Evolutionary conservation across 2,888 invertebrate species (phyloP), one percentile per base, ranked within the genome.

Genomic region (Dicyrtoma fusca): DNA sequence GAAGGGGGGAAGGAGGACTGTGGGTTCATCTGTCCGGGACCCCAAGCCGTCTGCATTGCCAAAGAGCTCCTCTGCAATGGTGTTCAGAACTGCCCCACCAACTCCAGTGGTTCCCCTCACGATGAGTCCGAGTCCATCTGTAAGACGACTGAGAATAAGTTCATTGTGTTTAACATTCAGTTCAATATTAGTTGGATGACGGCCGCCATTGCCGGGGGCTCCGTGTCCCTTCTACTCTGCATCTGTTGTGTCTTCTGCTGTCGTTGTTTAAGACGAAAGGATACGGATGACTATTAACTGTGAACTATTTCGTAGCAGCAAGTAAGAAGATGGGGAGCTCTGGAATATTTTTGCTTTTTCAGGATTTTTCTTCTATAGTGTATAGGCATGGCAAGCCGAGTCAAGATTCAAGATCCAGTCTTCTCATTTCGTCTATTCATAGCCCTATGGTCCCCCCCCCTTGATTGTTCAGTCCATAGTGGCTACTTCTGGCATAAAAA

Each of bases 51-150:
- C 21, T 95, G 95, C 82, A 92, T 95, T 82, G 93, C 94, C 5
- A 89, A 89, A 21, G 87, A 91, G 81, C 85, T 94, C 25, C 89
- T 95, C 1, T 95, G 95, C 83, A 94, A 95, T 82, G 94, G 94
- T 4, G 88, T 94, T 1, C 87, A 92, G 17, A 95, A 95, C 83
- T 95, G 95, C 83, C 94, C 94, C 2, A 77, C 75, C 25, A 79
- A 78, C 63, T 44, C 44, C 8, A 76, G 73, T 10, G 79, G 75
- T 17, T n/a, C n/a, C n/a, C 73, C 70, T 3, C 77, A 79, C 68
- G 80, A 80, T 59, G 80, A 80, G 75, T 76, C 76, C 5, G 78
- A 77, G 44, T 57, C 72, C 26, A 77, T 76, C 49, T 80, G 80
- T 65, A 79, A 77, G 72, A 68, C 74, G n/a, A 77, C 76, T 26